Evolutionary conservation across 1,140 invertebrate genomes (phyloP).

Genomic region (Scaptomyza hsui): DNA sequence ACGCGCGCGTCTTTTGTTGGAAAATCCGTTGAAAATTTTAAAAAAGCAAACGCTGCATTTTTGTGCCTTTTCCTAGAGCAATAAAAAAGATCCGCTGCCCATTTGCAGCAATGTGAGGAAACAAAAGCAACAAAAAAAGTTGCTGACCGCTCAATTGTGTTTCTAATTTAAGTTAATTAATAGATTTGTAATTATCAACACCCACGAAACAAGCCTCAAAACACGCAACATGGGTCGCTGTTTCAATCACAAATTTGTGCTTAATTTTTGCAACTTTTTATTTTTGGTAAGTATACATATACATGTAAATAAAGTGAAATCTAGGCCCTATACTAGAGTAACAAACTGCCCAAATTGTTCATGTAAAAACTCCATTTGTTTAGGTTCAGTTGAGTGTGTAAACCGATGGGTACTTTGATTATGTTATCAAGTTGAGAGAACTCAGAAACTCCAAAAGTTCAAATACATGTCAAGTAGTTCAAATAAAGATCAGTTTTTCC

Average conservation of each 20-base stretch:
- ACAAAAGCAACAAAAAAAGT: background rate
- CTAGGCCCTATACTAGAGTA: constrained; percentile 31
- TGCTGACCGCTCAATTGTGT: constrained; percentile 25
- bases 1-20: constrained; percentile 27
- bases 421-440: background rate
- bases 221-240: constrained; percentile 58
- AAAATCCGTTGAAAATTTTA: constrained; percentile 31
- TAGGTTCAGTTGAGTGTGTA: constrained; percentile 19
- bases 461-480: background rate
- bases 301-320: constrained; percentile 46
- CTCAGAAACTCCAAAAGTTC: background rate
- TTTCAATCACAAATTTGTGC: constrained; percentile 73
- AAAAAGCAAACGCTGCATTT: background rate
- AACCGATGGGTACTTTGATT: constrained; percentile 16
- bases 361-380: constrained; percentile 48
- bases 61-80: no score
- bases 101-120: constrained; percentile 7
- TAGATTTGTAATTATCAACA: constrained; percentile 42
- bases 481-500: constrained; percentile 8
- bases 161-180: constrained; percentile 16
- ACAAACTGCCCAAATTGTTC: constrained; percentile 36
- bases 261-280: constrained; percentile 78
- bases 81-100: background rate
- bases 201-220: constrained; percentile 17
- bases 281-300: constrained; percentile 68